A percentile compares a stretch with the other conserved stretches of the same genome.
Evolutionary conservation across 2,113 vertebrate genomes (phyloP).

Genomic region (Anser cygnoides): DNA sequence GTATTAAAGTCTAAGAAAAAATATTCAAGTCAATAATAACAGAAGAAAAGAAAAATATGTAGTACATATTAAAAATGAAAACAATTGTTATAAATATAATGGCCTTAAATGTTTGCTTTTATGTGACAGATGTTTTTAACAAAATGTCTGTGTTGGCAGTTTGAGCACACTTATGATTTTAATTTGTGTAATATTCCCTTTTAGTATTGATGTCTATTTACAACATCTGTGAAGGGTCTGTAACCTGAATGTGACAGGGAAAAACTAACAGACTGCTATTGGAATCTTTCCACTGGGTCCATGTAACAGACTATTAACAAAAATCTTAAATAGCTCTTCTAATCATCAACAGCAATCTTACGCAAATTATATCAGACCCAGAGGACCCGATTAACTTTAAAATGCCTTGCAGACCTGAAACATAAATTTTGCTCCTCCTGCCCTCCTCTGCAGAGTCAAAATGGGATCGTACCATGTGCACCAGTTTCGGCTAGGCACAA

Average conservation of each 20-base stretch:
- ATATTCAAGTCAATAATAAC: conserved; percentile 56
- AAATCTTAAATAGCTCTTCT: conserved; percentile 78
- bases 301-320: conserved; percentile 75
- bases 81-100: conserved; percentile 69
- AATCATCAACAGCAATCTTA: conserved; percentile 78
- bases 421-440: conserved; percentile 61
- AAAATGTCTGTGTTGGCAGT: conserved; percentile 73
- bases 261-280: conserved; percentile 74
- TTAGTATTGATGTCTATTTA: conserved; percentile 74
- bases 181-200: conserved; percentile 75
- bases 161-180: conserved; percentile 75
- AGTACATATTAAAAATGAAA: conserved; percentile 70
- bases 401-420: conserved; percentile 68
- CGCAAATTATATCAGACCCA: conserved; percentile 76
- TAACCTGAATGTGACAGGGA: conserved; percentile 77
- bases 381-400: conserved; percentile 75
- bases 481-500: conserved; percentile 30
- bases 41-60: conserved; percentile 63
- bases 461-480: conserved; percentile 27
- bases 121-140: conserved; percentile 80
- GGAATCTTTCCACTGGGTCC: conserved; percentile 71
- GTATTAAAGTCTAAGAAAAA: conserved; percentile 54
- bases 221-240: conserved; percentile 75
- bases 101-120: conserved; percentile 73
- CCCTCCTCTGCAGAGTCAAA: conserved; percentile 17